phyloP scores from a whole-genome alignment of 2,113 vertebrate genomes.

The Protobothrops flavoviridis region DNA sequence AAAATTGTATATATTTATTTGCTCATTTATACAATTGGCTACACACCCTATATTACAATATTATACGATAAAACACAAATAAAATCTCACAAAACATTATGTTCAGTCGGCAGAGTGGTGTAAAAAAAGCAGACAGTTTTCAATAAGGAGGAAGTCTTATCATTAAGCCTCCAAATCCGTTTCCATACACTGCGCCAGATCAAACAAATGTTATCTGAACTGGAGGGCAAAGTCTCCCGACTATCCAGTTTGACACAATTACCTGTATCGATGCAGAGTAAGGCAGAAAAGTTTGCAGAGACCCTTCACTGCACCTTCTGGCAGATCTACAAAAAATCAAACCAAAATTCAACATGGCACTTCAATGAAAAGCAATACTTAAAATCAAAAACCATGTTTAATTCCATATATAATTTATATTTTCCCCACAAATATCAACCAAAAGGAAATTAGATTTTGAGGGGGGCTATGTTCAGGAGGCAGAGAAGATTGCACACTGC shows the following conservation, averaged over 20 bases:
- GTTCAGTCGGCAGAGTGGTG: background rate
- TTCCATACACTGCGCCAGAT: background rate
- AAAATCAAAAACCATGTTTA: background rate
- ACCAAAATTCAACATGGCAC: background rate
- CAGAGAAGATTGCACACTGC: background rate
- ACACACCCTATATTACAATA: background rate
- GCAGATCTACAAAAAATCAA: constrained; percentile 74
- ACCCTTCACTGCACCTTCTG: constrained; percentile 90
- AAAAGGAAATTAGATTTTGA: background rate
- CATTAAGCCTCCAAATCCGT: background rate
- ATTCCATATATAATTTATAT: too few species aligned
- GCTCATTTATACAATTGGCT: background rate
- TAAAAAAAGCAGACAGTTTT: background rate
- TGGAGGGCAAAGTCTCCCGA: background rate
- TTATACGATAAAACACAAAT: background rate
- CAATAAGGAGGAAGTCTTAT: background rate
- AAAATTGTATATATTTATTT: background rate
- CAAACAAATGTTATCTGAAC: background rate
- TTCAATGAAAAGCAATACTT: background rate
- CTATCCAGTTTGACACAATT: constrained; percentile 29
- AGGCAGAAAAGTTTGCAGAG: constrained; percentile 96
- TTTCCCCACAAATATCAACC: background rate
- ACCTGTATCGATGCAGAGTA: constrained; percentile 94
- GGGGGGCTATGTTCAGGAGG: background rate
- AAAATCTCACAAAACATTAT: background rate